Conservation (phyloP, 1,140 invertebrate species). For the Gryllus bimaculatus region DNA sequence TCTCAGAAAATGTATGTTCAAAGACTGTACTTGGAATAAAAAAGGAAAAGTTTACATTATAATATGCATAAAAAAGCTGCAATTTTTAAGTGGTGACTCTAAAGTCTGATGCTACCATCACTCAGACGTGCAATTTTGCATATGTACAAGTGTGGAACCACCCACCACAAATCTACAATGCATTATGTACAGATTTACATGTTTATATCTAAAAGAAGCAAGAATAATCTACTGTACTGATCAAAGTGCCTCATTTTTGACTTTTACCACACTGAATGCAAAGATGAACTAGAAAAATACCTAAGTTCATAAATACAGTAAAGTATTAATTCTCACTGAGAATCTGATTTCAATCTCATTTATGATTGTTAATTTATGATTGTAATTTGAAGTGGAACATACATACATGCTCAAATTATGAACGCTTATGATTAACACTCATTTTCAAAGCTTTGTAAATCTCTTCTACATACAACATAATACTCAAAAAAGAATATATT, state of each 20-base stretch:
- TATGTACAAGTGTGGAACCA: not conserved
- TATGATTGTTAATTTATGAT: not conserved
- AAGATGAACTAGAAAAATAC: not conserved
- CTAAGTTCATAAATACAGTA: not conserved
- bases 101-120: not conserved
- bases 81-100: not conserved
- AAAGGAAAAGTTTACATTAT: too few species aligned
- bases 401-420: not conserved
- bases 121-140: not conserved
- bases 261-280: not conserved
- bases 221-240: not conserved
- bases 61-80: too few species aligned
- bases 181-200: not conserved
- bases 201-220: not conserved
- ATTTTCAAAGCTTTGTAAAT: not conserved
- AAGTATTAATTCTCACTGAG: not conserved
- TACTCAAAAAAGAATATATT: not conserved
- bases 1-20: too few species aligned
- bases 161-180: not conserved
- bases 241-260: not conserved
- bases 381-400: not conserved
- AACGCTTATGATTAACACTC: not conserved
- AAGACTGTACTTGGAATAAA: too few species aligned
- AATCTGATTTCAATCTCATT: not conserved
- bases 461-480: not conserved